Evolutionary conservation across 2,888 invertebrate genomes (phyloP), one percentile per base, ranked within the genome.

Genomic region (Amphipoea oculea): DNA sequence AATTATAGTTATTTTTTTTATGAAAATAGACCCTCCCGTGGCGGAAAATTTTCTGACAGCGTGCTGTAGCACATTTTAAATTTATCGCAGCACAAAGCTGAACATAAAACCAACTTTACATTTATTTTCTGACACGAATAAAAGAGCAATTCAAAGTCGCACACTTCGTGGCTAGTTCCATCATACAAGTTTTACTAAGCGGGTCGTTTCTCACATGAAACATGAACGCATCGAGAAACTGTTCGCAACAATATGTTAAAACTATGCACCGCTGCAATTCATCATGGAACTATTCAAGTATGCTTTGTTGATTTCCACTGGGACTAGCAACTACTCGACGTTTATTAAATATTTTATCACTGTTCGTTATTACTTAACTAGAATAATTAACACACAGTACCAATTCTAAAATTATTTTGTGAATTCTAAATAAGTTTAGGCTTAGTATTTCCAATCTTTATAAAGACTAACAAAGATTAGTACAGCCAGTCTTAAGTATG

Each of bases 121-220:
- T 69, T 65, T 70, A 81, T 70, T 70, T n/a, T 69, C 14, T 66
- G n/a, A 66, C 45, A 54, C 36, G 7, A 82, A 60, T 70, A 66
- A 67, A 62, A 67, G 1, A 70, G 40, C 17, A 54, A 62, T 70
- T 36, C 51, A 54, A 70, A 76, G 40, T 54, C 40, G 42, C 4
- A n/a, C 29, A 77, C 45, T 54, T 66, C 36, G 65, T 3, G 23
- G 17, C 23, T 42, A 17, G 23, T 75, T 48, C 0, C 14, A 4
- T 63, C 29, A 51, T 5, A 57, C 9, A 63, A 66, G 51, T 65
- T 70, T 70, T 45, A 60, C 42, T 42, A 76, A 70, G 20, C 9
- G 23, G 4, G 1, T 36, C 11, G 23, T 51, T 81, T 42, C 7
- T 20, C 42, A 1, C 12, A 66, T 60, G 17, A 66, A 76, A 23